Evolutionary conservation across 2,888 invertebrate genomes (phyloP), one percentile per base, ranked within the genome.

Genomic region (Drosophila prolongata): DNA sequence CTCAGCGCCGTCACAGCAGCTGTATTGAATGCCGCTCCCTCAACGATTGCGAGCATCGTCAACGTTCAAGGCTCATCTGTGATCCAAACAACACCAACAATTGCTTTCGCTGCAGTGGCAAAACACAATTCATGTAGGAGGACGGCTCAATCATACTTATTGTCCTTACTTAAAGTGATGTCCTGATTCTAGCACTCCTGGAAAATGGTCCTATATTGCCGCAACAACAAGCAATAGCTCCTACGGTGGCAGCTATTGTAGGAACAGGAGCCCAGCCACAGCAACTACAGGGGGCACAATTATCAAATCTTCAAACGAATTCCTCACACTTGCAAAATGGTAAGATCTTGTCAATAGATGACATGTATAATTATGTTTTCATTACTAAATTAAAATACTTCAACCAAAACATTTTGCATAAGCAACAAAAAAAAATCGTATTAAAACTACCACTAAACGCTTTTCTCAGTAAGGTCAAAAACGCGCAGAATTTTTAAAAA

Each of bases 71-170:
- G 90, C 87, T 92, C 91, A 91, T 90, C 92, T 92, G 92, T 92
- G 91, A 92, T 92, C 90, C 91, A 91, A 90, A 87, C 91, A 75
- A 91, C 91, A 79, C 90, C 92, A 88, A 90, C 92, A 87, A 92
- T 92, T 90, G 92, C 92, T 90, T 95, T 95, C 92, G 95, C 95
- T 72, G 94, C 95, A 38, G 95, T 95, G 83, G 94, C 95, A 77
- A 93, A 93, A 90, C 92, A 92, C 88, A 93, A 91, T 78, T 91
- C 93, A 92, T 92, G 93, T 93, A 90, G 67, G 91, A 79, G 13
- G 5, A 30, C 3, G 9, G 11, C 10, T 4, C 14, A 19, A 0
- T 24, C 8, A 47, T n/a, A 5, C 8, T 27, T 10, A 30, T 47
- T 1, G 6, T 13, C 4, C 38, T 19, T 54, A 47, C 11, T 56